These are phyloP conservation scores for Tonatia bakeri DNA, from an alignment of 2,113 vertebrate species.

Conservation along the genomic window DNA sequence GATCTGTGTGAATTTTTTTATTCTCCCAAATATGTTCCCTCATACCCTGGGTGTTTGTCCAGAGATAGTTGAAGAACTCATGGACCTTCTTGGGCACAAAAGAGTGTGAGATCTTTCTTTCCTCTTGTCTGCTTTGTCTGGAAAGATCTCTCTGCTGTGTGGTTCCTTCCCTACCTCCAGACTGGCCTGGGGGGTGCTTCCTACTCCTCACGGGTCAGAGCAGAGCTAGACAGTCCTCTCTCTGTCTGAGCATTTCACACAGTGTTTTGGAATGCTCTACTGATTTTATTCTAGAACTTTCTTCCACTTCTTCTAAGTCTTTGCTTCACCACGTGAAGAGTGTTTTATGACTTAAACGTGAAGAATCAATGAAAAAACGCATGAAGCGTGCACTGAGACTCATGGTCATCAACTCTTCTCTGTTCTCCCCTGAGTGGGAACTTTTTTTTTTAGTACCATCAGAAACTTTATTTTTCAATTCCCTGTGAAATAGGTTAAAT, in stretches of 20 bases:
- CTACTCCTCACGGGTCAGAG: fast-evolving
- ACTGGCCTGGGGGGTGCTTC: background rate
- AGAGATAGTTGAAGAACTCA: background rate
- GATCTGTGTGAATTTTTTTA: background rate
- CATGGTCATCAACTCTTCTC: background rate
- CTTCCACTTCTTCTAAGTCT: background rate
- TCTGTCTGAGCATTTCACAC: background rate
- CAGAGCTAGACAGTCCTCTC: background rate
- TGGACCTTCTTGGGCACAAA: background rate
- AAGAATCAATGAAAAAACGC: background rate
- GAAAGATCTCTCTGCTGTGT: background rate
- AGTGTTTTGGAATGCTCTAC: background rate
- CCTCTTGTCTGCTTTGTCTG: background rate
- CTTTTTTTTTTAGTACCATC: background rate
- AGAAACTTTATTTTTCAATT: background rate
- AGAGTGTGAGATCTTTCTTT: background rate
- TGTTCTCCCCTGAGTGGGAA: background rate
- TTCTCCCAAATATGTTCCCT: background rate
- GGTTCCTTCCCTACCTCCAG: background rate
- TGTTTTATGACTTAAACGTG: background rate
- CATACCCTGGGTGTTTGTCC: background rate
- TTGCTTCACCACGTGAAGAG: background rate
- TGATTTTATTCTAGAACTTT: background rate
- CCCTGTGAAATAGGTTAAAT: background rate
- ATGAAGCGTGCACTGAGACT: background rate